These are phyloP conservation scores for Mastomys natalensis DNA, from an alignment of 2,113 vertebrate genomes.

Conservation along the genomic window DNA sequence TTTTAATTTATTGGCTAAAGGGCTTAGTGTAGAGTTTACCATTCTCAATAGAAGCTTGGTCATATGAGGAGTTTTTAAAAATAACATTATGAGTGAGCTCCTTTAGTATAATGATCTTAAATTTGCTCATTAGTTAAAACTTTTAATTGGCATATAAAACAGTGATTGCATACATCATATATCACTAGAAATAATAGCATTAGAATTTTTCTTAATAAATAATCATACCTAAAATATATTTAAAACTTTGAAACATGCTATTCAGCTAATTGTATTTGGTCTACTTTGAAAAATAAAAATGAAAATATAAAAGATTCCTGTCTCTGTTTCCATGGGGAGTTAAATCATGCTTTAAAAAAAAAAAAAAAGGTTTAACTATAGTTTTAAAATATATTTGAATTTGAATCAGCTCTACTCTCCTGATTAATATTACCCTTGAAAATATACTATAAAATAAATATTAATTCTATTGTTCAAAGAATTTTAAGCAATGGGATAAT, in stretches of 20 bases:
- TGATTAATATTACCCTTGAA: background rate
- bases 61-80: background rate
- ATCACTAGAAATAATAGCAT: background rate
- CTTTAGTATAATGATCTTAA: background rate
- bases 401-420: background rate
- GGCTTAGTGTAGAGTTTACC: background rate
- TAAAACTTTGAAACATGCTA: slow-evolving; percentile 44
- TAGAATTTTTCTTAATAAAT: background rate
- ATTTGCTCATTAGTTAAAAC: slow-evolving; percentile 7
- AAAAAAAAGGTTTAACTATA: background rate
- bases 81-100: background rate
- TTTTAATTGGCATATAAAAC: slow-evolving; percentile 1
- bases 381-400: background rate
- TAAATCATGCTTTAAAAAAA: slow-evolving; percentile 15
- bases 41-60: background rate
- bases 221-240: background rate
- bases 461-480: background rate
- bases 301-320: background rate
- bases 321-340: background rate
- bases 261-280: background rate
- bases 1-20: background rate
- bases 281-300: slow-evolving; percentile 18
- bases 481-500: background rate
- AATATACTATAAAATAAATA: background rate
- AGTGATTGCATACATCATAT: background rate